phyloP scores from a whole-genome alignment of 2,888 invertebrate species.

The Anticlea derivata region DNA sequence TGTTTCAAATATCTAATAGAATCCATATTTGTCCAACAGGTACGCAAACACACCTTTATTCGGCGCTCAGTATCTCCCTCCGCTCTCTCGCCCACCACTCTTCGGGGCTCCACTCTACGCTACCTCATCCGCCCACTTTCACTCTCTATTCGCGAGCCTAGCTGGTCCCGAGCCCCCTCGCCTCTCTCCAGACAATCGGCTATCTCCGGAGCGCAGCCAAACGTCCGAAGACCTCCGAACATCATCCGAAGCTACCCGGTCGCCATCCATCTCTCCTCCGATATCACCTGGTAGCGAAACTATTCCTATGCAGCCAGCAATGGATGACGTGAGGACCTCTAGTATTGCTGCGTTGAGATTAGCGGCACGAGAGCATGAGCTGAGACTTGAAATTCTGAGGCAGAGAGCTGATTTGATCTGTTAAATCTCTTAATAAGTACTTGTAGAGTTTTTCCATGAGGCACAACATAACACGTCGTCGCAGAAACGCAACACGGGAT shows the following conservation, averaged over 20 bases:
- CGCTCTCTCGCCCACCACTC: constrained; percentile 64
- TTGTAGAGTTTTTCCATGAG: too few relatives aligned
- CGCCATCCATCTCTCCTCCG: constrained; percentile 80
- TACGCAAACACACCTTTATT: constrained; percentile 73
- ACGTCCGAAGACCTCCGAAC: constrained; percentile 46
- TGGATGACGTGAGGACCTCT: constrained; percentile 89
- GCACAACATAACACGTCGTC: too few relatives aligned
- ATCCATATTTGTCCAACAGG: constrained; percentile 49
- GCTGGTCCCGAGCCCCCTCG: constrained; percentile 81
- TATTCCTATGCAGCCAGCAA: constrained; percentile 73
- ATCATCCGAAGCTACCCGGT: constrained; percentile 57
- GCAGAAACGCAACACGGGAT: too few relatives aligned
- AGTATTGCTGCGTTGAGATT: constrained; percentile 94
- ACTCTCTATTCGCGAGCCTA: constrained; percentile 92
- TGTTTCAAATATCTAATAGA: too few relatives aligned
- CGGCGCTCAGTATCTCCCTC: constrained; percentile 71
- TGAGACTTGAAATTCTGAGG: constrained; percentile 91
- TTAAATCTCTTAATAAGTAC: constrained; percentile 46
- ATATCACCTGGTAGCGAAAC: constrained; percentile 79
- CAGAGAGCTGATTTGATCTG: constrained; percentile 85
- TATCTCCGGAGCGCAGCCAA: constrained; percentile 63
- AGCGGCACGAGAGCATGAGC: constrained; percentile 95
- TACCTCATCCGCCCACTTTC: constrained; percentile 87
- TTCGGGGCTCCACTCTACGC: constrained; percentile 76
- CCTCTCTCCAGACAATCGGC: constrained; percentile 62